Evolutionary conservation across 2,113 vertebrate genomes (phyloP).

Genomic region (Daubentonia madagascariensis): DNA sequence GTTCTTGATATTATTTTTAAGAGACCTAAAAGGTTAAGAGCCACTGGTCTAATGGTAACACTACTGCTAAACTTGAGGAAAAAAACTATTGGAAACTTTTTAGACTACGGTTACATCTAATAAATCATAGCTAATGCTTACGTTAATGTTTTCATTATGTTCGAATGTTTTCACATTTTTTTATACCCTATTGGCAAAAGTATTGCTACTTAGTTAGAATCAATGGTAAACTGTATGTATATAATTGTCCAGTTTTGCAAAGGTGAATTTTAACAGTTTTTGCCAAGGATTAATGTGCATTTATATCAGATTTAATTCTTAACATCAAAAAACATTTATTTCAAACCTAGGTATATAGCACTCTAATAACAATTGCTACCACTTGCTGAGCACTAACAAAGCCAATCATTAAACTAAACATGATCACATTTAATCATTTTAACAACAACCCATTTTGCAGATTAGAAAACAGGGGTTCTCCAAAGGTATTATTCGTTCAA

Average conservation of each 20-base stretch:
- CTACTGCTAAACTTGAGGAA: background rate
- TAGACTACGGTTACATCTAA: background rate
- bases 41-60: background rate
- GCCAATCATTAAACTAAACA: background rate
- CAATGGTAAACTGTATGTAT: background rate
- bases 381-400: background rate
- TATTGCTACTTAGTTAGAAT: slow-evolving; percentile 10
- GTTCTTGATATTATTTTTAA: slow-evolving; percentile 43
- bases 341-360: background rate
- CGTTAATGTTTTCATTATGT: background rate
- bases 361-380: background rate
- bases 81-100: background rate
- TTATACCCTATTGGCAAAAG: background rate
- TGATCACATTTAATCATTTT: background rate
- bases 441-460: background rate
- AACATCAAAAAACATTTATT: slow-evolving; percentile 6
- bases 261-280: background rate
- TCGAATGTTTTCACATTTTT: background rate
- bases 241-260: slow-evolving; percentile 13
- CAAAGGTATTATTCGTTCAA: background rate
- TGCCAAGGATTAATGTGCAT: background rate
- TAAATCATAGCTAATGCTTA: background rate
- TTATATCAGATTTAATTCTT: slow-evolving; percentile 7
- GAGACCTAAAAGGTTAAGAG: background rate
- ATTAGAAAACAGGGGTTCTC: background rate